Conservation (phyloP, 1,140 invertebrate species). For the Adoxophyes honmai region DNA sequence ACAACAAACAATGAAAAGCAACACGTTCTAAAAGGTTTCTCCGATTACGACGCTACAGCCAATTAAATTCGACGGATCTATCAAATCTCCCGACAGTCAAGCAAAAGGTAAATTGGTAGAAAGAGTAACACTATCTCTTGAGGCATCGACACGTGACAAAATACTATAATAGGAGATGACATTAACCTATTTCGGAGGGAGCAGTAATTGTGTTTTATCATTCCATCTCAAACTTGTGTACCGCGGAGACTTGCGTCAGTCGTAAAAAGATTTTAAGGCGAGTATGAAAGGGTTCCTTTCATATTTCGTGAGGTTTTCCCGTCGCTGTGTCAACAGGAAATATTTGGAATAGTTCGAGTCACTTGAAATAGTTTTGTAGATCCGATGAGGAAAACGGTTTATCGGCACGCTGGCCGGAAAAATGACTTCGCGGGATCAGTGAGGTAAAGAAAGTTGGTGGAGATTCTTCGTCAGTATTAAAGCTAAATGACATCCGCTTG, state of each 20-base stretch:
- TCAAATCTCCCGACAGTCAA: constrained; percentile 20
- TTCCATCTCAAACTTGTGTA: constrained; percentile 37
- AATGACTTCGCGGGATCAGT: no score
- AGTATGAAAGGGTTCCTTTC: constrained; percentile 7
- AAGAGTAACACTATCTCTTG: constrained; percentile 14
- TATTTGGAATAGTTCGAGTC: no score
- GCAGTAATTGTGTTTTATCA: constrained; percentile 46
- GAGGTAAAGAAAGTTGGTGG: no score
- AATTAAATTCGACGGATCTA: not conserved
- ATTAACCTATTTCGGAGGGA: constrained; percentile 51
- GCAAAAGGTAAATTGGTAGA: constrained; percentile 17
- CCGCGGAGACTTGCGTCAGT: constrained; percentile 29
- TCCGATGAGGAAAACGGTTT: no score
- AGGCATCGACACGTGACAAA: constrained; percentile 47
- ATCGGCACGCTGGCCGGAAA: no score
- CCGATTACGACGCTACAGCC: no score
- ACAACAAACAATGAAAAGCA: no score
- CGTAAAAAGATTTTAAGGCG: constrained; percentile 32
- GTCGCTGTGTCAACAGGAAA: not conserved
- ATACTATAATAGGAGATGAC: constrained; percentile 44
- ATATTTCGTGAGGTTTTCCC: constrained; percentile 2
- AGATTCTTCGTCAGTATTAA: no score
- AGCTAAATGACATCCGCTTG: no score
- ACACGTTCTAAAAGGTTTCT: no score
- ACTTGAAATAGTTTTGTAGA: no score